Conservation (phyloP, 2,113 vertebrate genomes). For the Orcinus orca region DNA sequence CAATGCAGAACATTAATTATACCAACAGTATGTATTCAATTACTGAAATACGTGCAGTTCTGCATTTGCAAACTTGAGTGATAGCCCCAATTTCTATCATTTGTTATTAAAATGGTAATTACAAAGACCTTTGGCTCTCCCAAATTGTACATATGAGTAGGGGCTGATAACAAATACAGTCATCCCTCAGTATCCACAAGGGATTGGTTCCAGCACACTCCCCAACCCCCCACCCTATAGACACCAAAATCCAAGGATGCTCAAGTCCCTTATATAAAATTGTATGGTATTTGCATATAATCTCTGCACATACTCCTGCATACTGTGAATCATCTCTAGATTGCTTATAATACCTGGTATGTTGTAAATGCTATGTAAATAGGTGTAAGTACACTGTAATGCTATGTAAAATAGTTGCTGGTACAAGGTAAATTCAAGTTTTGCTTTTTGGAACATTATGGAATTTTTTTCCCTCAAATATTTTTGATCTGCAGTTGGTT, state of each 20-base stretch:
- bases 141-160: constrained; percentile 47
- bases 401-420: not conserved
- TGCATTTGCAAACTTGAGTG: constrained; percentile 60
- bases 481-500: not conserved
- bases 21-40: not conserved
- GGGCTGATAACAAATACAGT: constrained; percentile 62
- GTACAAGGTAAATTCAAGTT: not conserved
- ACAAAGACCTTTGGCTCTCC: constrained; percentile 65
- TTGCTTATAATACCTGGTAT: not conserved
- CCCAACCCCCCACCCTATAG: not conserved
- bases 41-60: not conserved
- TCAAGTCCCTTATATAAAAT: not conserved
- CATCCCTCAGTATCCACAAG: not conserved
- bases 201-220: not conserved
- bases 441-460: not conserved
- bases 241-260: not conserved
- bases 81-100: constrained; percentile 53
- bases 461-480: not conserved
- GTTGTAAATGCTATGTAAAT: not conserved
- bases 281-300: not conserved
- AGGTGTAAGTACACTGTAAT: not conserved
- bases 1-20: constrained; percentile 48
- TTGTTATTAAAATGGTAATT: constrained; percentile 58
- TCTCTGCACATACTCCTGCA: not conserved
- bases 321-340: not conserved